Percentiles rank a stretch among this genome's conserved stretches.
These are phyloP conservation scores for Paragorgia papillata DNA, from an alignment of 92 coral and sea anemone genomes.

Conservation along the genomic window DNA sequence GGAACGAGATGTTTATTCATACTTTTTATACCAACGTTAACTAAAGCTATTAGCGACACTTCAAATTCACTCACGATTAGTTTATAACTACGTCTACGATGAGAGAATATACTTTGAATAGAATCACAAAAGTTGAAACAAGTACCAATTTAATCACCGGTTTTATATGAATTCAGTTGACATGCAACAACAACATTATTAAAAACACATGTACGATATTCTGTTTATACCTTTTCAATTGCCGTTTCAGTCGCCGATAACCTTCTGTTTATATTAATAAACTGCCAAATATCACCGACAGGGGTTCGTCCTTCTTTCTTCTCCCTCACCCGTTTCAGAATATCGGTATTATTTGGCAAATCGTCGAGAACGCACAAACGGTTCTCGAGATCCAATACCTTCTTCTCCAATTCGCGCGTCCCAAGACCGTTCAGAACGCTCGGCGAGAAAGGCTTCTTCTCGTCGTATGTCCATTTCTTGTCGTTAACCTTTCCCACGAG, in stretches of 20 bases:
- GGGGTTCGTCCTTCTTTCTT: constrained; percentile 63
- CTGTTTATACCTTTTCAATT: constrained; percentile 78
- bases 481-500: constrained; percentile 42
- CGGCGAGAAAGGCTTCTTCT: constrained; percentile 7
- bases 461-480: constrained; percentile 35
- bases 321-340: constrained; percentile 80
- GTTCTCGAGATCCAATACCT: constrained; percentile 75
- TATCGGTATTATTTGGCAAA: constrained; percentile 82
- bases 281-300: constrained; percentile 97
- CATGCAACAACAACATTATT: neutral
- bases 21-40: too few species aligned
- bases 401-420: constrained; percentile 70
- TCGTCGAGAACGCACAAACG: constrained; percentile 79
- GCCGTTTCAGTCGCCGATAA: constrained; percentile 95
- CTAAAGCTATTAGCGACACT: too few species aligned
- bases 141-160: too few species aligned
- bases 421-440: constrained; percentile 4
- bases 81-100: too few species aligned
- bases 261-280: constrained; percentile 89
- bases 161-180: too few species aligned
- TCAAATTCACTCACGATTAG: too few species aligned
- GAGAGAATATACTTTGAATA: too few species aligned
- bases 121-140: too few species aligned
- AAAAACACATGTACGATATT: too few species aligned
- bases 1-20: too few species aligned